Percentiles rank a stretch among this genome's conserved stretches.
Evolutionary conservation across 1,140 invertebrate species (phyloP).

Genomic region (Hyphantria cunea): DNA sequence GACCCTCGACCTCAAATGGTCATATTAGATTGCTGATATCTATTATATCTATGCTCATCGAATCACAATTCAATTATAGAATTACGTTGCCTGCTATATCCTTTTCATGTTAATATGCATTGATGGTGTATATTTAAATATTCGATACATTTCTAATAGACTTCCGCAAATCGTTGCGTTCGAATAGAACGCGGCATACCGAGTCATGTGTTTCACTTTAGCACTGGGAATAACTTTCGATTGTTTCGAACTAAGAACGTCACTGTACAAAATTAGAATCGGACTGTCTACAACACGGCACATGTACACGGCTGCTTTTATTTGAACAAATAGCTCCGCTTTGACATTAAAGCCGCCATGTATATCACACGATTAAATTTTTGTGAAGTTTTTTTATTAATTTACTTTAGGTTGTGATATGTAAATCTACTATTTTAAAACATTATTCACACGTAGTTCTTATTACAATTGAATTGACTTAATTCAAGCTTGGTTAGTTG

Average conservation of each 20-base stretch:
- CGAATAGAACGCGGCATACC: slow-evolving; percentile 63
- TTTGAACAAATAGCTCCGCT: slow-evolving; percentile 2
- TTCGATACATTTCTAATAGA: slow-evolving; percentile 16
- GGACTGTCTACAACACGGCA: slow-evolving; percentile 55
- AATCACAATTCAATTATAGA: too few relatives aligned
- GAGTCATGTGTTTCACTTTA: slow-evolving; percentile 63
- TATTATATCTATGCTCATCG: too few relatives aligned
- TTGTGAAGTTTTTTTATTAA: neutral
- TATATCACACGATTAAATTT: neutral
- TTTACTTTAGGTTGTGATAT: slow-evolving; percentile 1
- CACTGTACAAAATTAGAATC: slow-evolving; percentile 68
- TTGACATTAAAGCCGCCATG: slow-evolving; percentile 26
- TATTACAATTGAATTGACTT: too few relatives aligned
- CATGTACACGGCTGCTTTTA: slow-evolving; percentile 36
- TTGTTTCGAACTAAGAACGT: slow-evolving; percentile 70
- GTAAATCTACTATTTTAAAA: too few relatives aligned
- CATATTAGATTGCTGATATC: too few relatives aligned
- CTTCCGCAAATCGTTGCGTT: slow-evolving; percentile 54
- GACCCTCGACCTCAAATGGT: too few relatives aligned
- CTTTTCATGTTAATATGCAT: too few relatives aligned
- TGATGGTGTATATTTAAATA: too few relatives aligned
- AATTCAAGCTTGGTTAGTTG: too few relatives aligned
- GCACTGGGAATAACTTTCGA: slow-evolving; percentile 75
- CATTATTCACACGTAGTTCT: too few relatives aligned
- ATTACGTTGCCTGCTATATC: too few relatives aligned